phyloP scores from a whole-genome alignment of 1,140 invertebrate genomes.

The Cheumatopsyche charites region DNA sequence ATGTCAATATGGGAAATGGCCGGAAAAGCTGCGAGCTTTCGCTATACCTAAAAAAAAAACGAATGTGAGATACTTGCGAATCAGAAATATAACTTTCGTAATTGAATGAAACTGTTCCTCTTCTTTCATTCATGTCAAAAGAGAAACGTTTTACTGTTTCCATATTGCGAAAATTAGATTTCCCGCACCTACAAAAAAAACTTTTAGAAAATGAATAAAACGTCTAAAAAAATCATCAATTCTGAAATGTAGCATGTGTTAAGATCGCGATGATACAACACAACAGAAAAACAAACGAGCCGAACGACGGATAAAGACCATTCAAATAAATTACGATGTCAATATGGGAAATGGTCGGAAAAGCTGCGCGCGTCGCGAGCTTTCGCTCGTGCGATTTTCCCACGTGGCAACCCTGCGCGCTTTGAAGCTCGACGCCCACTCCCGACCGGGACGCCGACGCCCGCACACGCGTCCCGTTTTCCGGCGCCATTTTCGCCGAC shows the following conservation, averaged over 20 bases:
- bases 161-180: no score
- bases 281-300: background rate
- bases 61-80: no score
- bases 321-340: no score
- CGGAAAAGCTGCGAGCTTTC: slow-evolving; percentile 14
- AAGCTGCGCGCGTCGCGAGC: slow-evolving; percentile 12
- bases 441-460: background rate
- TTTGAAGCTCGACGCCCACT: slow-evolving; percentile 20
- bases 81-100: no score
- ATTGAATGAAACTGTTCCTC: no score
- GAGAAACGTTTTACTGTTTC: no score
- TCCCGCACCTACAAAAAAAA: no score
- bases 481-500: slow-evolving; percentile 14
- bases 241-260: background rate
- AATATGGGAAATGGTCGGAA: background rate
- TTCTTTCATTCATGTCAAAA: no score
- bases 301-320: no score
- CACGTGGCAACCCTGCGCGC: background rate
- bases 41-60: no score
- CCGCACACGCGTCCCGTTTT: slow-evolving; percentile 12
- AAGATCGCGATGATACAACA: no score
- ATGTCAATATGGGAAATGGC: background rate
- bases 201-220: no score
- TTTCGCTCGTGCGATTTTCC: slow-evolving; percentile 8
- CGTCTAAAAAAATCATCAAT: slow-evolving; percentile 2